Conservation (phyloP, 2,888 invertebrate genomes). For the Chelonus formosanus region DNA sequence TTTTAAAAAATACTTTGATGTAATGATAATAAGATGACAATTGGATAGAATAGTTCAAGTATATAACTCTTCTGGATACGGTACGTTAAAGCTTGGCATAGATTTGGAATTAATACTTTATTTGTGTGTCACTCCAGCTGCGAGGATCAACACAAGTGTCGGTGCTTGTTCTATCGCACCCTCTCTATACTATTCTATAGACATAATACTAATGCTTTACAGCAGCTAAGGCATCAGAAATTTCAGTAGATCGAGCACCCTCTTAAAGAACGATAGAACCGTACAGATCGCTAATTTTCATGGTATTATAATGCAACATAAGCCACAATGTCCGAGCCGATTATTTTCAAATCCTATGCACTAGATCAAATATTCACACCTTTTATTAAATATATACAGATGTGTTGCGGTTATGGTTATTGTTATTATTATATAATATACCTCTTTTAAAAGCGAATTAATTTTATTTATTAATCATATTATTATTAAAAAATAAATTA, state of each 20-base stretch:
- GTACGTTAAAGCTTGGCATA: slow-evolving; percentile 35
- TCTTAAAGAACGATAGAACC: slow-evolving; percentile 43
- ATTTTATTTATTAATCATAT: too few species aligned
- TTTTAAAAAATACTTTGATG: too few species aligned
- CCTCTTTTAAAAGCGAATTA: too few species aligned
- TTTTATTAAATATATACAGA: slow-evolving; percentile 12
- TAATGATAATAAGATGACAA: too few species aligned
- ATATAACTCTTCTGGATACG: too few species aligned
- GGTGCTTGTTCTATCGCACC: slow-evolving; percentile 43
- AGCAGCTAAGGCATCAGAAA: slow-evolving; percentile 20
- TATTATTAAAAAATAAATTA: too few species aligned
- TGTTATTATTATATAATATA: too few species aligned
- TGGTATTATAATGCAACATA: slow-evolving; percentile 51
- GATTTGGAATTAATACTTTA: slow-evolving; percentile 61
- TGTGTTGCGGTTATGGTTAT: too few species aligned
- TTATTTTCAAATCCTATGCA: slow-evolving; percentile 48
- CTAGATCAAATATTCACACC: slow-evolving; percentile 51
- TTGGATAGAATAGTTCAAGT: too few species aligned
- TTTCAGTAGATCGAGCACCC: slow-evolving; percentile 42
- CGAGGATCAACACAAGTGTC: slow-evolving; percentile 61
- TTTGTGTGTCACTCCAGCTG: slow-evolving; percentile 63
- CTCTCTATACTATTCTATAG: slow-evolving; percentile 11
- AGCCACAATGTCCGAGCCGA: slow-evolving; percentile 55
- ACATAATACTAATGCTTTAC: not conserved
- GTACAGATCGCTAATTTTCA: slow-evolving; percentile 59